These are phyloP conservation scores for Neolamprologus fasciatus DNA, from an alignment of 2,113 vertebrate genomes.

Conservation along the genomic window DNA sequence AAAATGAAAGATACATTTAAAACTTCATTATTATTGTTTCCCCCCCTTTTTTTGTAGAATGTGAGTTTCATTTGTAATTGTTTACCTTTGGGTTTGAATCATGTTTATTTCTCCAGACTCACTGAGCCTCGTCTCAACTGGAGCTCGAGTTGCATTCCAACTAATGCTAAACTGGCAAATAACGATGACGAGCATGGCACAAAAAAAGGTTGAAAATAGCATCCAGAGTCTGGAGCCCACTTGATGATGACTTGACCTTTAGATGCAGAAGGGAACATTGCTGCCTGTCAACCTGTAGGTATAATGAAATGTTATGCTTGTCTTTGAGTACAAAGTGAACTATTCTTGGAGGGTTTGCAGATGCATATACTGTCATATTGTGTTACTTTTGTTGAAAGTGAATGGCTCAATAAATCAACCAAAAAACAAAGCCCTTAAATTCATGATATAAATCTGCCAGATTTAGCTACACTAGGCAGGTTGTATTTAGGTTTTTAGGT, in stretches of 20 bases:
- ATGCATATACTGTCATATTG: not conserved
- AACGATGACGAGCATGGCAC: rapidly evolving
- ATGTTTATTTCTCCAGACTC: rapidly evolving
- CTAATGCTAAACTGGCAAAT: not conserved
- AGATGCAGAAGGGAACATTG: not conserved
- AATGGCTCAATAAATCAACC: not conserved
- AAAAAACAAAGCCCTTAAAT: not conserved
- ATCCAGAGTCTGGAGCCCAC: not conserved
- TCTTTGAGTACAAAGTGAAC: not conserved
- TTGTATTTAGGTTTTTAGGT: not conserved
- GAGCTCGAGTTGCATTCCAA: not conserved
- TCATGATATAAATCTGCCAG: rapidly evolving
- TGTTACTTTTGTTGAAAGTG: not conserved
- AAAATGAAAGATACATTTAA: not conserved
- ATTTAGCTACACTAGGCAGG: not conserved
- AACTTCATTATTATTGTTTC: rapidly evolving
- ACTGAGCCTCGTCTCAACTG: not conserved
- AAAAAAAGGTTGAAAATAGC: not conserved
- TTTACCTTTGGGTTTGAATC: not conserved
- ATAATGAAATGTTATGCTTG: not conserved
- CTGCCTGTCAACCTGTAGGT: not conserved
- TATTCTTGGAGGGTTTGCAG: not conserved
- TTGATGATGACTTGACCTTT: not conserved
- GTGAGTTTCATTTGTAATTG: not conserved
- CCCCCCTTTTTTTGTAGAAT: rapidly evolving